Evolutionary conservation across 2,888 invertebrate species (phyloP).

Genomic region (Chelonus formosanus): DNA sequence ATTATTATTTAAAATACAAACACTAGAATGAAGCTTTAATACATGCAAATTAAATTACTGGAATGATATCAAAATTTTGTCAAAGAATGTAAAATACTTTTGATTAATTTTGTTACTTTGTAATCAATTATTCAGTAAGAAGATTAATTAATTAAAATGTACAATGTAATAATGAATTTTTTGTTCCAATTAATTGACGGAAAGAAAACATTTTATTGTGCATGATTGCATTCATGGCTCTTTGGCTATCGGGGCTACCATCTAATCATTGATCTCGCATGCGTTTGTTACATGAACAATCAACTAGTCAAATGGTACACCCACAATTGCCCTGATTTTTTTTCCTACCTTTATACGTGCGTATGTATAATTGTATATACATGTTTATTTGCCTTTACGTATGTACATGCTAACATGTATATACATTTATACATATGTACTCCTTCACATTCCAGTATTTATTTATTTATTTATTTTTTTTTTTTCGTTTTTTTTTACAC

Average conservation of each 20-base stretch:
- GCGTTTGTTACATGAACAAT: constrained; percentile 51
- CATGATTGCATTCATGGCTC: constrained; percentile 35
- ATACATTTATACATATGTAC: constrained; percentile 33
- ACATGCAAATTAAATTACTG: too few relatives aligned
- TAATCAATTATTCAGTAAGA: too few relatives aligned
- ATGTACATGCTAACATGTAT: constrained; percentile 29
- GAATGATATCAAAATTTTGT: too few relatives aligned
- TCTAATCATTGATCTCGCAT: constrained; percentile 47
- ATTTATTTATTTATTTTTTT: constrained; percentile 24
- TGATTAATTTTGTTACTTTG: too few relatives aligned
- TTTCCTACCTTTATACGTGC: neutral
- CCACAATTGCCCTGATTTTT: constrained; percentile 48
- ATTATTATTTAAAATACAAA: too few relatives aligned
- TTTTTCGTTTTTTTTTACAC: constrained; percentile 18
- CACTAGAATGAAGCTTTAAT: too few relatives aligned
- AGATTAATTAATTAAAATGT: too few relatives aligned
- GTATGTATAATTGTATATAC: constrained; percentile 16
- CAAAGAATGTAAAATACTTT: too few relatives aligned
- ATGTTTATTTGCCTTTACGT: constrained; percentile 40
- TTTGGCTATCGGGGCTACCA: constrained; percentile 46
- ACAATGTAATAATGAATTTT: too few relatives aligned
- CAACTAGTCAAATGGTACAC: constrained; percentile 54
- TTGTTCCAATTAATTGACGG: neutral
- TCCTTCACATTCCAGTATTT: neutral
- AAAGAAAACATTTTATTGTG: constrained; percentile 21